Evolutionary conservation across 2,888 invertebrate genomes (phyloP).

Genomic region (Agapostemon virescens): DNA sequence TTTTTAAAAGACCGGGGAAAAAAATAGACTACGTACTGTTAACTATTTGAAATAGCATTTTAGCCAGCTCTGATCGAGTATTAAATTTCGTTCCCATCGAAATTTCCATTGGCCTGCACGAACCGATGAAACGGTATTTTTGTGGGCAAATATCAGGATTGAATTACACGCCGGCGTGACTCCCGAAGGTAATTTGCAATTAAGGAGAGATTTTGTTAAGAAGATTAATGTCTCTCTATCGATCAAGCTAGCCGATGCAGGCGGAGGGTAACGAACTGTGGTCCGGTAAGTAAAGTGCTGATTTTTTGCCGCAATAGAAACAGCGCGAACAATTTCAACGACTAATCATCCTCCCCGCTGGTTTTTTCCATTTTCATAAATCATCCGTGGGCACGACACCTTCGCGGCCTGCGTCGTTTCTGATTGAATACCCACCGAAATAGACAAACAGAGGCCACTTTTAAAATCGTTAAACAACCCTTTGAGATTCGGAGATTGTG

Average conservation of each 20-base stretch:
- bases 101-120: neutral
- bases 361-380: constrained; percentile 21
- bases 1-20: no score
- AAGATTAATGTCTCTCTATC: constrained; percentile 52
- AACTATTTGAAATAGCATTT: no score
- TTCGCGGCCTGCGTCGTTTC: neutral
- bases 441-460: neutral
- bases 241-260: constrained; percentile 37
- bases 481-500: neutral
- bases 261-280: constrained; percentile 40
- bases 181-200: constrained; percentile 52
- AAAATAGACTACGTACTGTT: no score
- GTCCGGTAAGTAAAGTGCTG: constrained; percentile 7
- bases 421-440: neutral
- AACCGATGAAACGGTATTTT: constrained; percentile 23
- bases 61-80: no score
- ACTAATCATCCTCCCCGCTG: constrained; percentile 6
- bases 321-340: constrained; percentile 8
- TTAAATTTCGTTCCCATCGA: neutral
- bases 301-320: constrained; percentile 17
- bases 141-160: constrained; percentile 29
- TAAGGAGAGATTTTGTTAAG: constrained; percentile 56
- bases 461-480: neutral
- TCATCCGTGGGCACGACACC: neutral
- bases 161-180: constrained; percentile 43